A percentile compares a stretch with the other conserved stretches of the same genome.
phyloP scores from a whole-genome alignment of 2,797 vertebrate species.

The Rhinogobio ventralis region DNA sequence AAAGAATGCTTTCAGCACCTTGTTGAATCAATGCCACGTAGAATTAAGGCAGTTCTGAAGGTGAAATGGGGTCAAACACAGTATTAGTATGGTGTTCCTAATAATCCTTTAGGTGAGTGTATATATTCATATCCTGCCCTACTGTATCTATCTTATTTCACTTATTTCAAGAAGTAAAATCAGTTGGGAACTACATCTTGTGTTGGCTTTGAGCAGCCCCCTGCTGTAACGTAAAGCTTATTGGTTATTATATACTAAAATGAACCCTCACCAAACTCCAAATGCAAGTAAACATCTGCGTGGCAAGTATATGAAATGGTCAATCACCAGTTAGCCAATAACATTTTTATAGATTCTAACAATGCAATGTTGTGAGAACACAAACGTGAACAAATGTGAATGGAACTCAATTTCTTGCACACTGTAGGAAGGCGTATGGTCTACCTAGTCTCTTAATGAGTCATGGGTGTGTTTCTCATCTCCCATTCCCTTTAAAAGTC shows the following conservation, averaged over 20 bases:
- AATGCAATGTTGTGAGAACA: not conserved
- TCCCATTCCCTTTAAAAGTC: too few relatives aligned
- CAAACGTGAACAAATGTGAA: not conserved
- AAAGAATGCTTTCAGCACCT: too few relatives aligned
- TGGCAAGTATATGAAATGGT: not conserved
- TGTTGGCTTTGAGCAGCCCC: not conserved
- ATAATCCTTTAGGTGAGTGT: too few relatives aligned
- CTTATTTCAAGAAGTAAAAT: not conserved
- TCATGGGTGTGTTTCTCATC: too few relatives aligned
- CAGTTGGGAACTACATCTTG: not conserved
- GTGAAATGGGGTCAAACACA: too few relatives aligned
- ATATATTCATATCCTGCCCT: not conserved
- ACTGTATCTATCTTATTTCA: not conserved
- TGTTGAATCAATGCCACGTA: too few relatives aligned
- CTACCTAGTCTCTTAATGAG: too few relatives aligned
- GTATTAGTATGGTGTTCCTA: too few relatives aligned
- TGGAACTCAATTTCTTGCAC: not conserved
- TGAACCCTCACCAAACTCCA: not conserved
- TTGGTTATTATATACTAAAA: not conserved
- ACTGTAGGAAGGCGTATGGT: not conserved
- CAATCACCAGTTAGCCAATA: not conserved
- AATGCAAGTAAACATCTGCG: too few relatives aligned
- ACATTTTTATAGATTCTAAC: not conserved
- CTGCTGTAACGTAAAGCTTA: not conserved
- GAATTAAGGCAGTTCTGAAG: too few relatives aligned